A percentile compares a stretch with the other conserved stretches of the same genome.
phyloP scores from a whole-genome alignment of 2,888 invertebrate species.

The Tenthredo notha region DNA sequence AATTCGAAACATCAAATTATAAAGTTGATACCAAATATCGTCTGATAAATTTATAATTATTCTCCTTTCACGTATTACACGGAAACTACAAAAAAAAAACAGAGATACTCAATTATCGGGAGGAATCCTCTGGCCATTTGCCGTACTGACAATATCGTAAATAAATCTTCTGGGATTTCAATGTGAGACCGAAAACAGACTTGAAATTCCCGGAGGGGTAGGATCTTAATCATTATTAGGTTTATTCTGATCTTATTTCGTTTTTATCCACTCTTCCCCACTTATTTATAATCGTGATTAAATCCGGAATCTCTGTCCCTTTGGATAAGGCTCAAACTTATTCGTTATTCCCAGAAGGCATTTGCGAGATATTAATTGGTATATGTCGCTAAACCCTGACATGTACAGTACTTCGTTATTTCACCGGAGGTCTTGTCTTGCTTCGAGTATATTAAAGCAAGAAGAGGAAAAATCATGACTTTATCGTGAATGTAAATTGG shows the following conservation, averaged over 20 bases:
- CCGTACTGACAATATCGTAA: not conserved
- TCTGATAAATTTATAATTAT: not conserved
- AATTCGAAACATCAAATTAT: not conserved
- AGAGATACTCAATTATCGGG: not conserved
- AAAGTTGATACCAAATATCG: conserved; percentile 21
- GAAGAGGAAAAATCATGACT: not conserved
- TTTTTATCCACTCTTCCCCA: not conserved
- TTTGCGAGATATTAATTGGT: conserved; percentile 35
- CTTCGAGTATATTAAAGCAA: not conserved
- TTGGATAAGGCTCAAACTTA: not conserved
- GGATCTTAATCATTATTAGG: conserved; percentile 28
- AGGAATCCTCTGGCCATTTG: not conserved
- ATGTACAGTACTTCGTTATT: not conserved
- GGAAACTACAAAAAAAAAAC: not conserved
- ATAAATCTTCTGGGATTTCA: conserved; percentile 13
- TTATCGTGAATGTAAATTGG: not conserved
- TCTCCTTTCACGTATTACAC: not conserved
- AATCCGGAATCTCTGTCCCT: not conserved
- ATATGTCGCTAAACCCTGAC: not conserved
- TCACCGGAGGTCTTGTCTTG: not conserved
- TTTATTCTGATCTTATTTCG: conserved; percentile 42
- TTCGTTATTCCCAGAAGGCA: not conserved
- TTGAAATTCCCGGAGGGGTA: conserved; percentile 24
- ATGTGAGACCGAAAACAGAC: conserved; percentile 15
- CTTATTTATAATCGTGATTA: conserved; percentile 32